Percentiles rank a stretch among this genome's conserved stretches.
Evolutionary conservation across 2,888 invertebrate species (phyloP).

Genomic region (Mythimna loreyi): DNA sequence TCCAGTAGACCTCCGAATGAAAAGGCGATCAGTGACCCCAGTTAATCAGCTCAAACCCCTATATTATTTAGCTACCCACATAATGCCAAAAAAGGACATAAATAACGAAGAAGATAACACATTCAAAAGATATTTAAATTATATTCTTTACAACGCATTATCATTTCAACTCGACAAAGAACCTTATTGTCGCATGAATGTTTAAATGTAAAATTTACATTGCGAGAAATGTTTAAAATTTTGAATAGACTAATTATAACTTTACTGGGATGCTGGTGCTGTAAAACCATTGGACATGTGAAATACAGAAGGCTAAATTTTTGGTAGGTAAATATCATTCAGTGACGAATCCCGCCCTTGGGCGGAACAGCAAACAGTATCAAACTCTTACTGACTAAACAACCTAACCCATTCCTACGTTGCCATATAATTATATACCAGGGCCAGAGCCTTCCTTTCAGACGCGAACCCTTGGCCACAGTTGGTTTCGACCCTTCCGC

Average conservation of each 20-base stretch:
- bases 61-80: slow-evolving; percentile 10
- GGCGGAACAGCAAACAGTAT: too few species aligned
- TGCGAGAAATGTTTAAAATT: slow-evolving; percentile 55
- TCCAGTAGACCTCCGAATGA: not conserved
- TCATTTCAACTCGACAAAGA: slow-evolving; percentile 39
- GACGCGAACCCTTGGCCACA: too few species aligned
- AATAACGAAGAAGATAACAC: slow-evolving; percentile 34
- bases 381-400: too few species aligned
- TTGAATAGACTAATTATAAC: slow-evolving; percentile 62
- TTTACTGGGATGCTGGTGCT: slow-evolving; percentile 28
- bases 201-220: slow-evolving; percentile 41
- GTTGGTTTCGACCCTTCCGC: too few species aligned
- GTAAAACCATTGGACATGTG: not conserved
- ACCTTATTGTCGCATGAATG: slow-evolving; percentile 39
- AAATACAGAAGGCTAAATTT: slow-evolving; percentile 24
- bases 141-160: slow-evolving; percentile 34
- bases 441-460: too few species aligned
- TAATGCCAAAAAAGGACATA: slow-evolving; percentile 6
- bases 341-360: too few species aligned
- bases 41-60: slow-evolving; percentile 11
- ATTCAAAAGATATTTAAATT: slow-evolving; percentile 29
- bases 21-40: slow-evolving; percentile 22
- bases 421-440: too few species aligned
- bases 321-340: too few species aligned
- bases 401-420: too few species aligned